A percentile compares a stretch with the other conserved stretches of the same genome.
Evolutionary conservation across 2,113 vertebrate genomes (phyloP).

Genomic region (Sardina pilchardus): DNA sequence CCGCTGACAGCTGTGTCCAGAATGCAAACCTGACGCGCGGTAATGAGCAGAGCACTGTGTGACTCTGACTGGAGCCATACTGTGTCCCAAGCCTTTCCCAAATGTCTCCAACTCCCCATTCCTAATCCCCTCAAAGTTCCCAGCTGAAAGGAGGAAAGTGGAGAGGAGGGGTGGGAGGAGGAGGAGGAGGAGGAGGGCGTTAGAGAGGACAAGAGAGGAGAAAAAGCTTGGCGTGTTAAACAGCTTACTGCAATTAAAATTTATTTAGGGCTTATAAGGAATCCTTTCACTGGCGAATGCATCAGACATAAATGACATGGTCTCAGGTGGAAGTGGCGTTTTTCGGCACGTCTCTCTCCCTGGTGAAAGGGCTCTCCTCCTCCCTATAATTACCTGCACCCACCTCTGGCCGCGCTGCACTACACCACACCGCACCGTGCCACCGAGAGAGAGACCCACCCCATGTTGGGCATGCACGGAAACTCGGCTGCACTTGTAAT

Average conservation of each 20-base stretch:
- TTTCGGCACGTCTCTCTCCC: conserved; percentile 59
- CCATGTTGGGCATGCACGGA: neutral
- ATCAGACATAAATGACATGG: conserved; percentile 58
- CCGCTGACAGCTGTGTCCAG: conserved; percentile 41
- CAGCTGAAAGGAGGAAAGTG: conserved; percentile 49
- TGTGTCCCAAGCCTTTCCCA: conserved; percentile 49
- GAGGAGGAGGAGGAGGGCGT: conserved; percentile 19
- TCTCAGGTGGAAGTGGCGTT: conserved; percentile 52
- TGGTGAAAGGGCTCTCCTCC: conserved; percentile 57
- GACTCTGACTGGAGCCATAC: conserved; percentile 36
- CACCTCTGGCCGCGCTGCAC: conserved; percentile 49
- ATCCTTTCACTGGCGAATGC: conserved; percentile 72
- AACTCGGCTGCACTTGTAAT: conserved; percentile 34
- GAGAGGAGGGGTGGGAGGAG: neutral
- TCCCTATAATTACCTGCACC: conserved; percentile 70
- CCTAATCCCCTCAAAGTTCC: conserved; percentile 68
- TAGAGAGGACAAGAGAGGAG: conserved; percentile 26
- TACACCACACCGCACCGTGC: neutral
- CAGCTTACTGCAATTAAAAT: conserved; percentile 77
- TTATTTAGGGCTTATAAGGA: conserved; percentile 74
- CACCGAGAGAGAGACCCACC: neutral
- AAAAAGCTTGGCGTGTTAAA: conserved; percentile 60
- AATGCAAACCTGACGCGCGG: conserved; percentile 31
- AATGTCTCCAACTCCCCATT: conserved; percentile 34
- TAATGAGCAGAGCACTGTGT: conserved; percentile 35